Evolutionary conservation across 2,797 vertebrate species (phyloP).

Genomic region (Rousettus madagascariensis): DNA sequence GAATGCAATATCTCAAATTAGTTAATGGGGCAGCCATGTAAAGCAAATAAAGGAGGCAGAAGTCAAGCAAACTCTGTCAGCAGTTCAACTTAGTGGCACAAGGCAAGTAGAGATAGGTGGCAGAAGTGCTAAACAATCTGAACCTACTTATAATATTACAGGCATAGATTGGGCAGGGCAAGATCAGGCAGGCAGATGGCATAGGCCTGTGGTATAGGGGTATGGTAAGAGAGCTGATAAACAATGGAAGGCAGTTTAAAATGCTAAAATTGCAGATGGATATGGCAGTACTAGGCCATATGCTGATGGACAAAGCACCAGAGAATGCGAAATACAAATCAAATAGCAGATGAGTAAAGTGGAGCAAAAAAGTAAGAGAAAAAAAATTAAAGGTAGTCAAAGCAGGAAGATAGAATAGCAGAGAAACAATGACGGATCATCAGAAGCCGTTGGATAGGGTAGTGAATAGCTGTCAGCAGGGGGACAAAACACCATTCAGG

Average conservation of each 20-base stretch:
- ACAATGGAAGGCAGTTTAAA: slow-evolving; percentile 52
- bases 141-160: slow-evolving; percentile 58
- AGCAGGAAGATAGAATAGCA: slow-evolving; percentile 78
- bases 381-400: slow-evolving; percentile 80
- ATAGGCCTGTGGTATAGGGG: background rate
- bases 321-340: slow-evolving; percentile 68
- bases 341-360: slow-evolving; percentile 64
- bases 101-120: slow-evolving; percentile 66
- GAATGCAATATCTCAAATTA: slow-evolving; percentile 47
- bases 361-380: slow-evolving; percentile 68
- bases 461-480: slow-evolving; percentile 75
- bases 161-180: slow-evolving; percentile 31
- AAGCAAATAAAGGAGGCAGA: slow-evolving; percentile 76
- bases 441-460: slow-evolving; percentile 74
- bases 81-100: slow-evolving; percentile 57
- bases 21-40: slow-evolving; percentile 61
- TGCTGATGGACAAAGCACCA: slow-evolving; percentile 81
- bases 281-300: slow-evolving; percentile 74
- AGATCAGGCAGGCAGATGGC: slow-evolving; percentile 63
- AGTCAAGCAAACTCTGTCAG: slow-evolving; percentile 74
- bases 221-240: slow-evolving; percentile 28
- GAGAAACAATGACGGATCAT: slow-evolving; percentile 67
- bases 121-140: slow-evolving; percentile 55
- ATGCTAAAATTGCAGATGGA: slow-evolving; percentile 74
- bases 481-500: slow-evolving; percentile 76